Evolutionary conservation across 1,140 invertebrate species (phyloP).

Genomic region (Lasioglossum albipes): DNA sequence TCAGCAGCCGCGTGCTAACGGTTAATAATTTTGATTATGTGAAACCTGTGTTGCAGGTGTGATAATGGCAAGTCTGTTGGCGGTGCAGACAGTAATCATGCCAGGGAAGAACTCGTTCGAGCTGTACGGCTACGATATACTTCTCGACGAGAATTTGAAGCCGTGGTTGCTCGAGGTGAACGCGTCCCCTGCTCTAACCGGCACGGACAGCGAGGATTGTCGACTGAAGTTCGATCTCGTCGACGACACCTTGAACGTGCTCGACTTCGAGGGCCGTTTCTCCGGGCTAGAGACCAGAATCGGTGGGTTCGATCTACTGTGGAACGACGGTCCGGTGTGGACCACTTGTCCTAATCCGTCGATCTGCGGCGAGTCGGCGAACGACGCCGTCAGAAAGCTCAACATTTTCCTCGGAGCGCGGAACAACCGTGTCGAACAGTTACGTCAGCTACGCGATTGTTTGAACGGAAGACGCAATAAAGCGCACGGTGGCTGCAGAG

Average conservation of each 20-base stretch:
- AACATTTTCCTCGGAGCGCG: conserved; percentile 69
- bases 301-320: conserved; percentile 83
- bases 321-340: conserved; percentile 82
- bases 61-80: conserved; percentile 81
- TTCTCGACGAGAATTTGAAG: conserved; percentile 82
- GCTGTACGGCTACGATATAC: conserved; percentile 85
- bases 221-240: conserved; percentile 77
- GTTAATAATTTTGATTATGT: too few relatives aligned
- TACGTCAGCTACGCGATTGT: conserved; percentile 41
- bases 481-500: not conserved
- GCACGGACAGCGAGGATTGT: conserved; percentile 82
- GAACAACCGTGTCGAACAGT: conserved; percentile 66
- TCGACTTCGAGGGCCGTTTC: conserved; percentile 77
- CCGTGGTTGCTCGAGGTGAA: conserved; percentile 86
- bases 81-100: conserved; percentile 78
- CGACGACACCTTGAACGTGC: conserved; percentile 76
- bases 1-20: too few relatives aligned
- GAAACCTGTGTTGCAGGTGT: conserved; percentile 60
- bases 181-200: conserved; percentile 83
- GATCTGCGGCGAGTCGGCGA: conserved; percentile 23
- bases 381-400: conserved; percentile 50
- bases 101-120: conserved; percentile 82
- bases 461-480: conserved; percentile 43
- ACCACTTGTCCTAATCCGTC: conserved; percentile 44
- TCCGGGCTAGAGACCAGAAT: conserved; percentile 81